phyloP scores from a whole-genome alignment of 2,113 vertebrate genomes.

The Myotis brandtii region DNA sequence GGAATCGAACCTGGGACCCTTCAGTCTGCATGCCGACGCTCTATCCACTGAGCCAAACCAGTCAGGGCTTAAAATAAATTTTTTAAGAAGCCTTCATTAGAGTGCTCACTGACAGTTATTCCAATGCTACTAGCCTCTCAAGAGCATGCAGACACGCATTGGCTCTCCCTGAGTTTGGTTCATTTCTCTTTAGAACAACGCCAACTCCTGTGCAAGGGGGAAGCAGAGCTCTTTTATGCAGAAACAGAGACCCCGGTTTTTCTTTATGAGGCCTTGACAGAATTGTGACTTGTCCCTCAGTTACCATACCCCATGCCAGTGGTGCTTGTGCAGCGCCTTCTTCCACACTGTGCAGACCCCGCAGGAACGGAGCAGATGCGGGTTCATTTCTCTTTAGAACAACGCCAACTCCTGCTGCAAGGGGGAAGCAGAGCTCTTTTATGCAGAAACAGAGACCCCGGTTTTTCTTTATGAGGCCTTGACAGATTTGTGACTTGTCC shows the following conservation, averaged over 20 bases:
- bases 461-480: slow-evolving; percentile 1
- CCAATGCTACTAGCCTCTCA: not conserved
- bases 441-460: not conserved
- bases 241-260: not conserved
- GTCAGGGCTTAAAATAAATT: slow-evolving; percentile 84
- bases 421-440: slow-evolving; percentile 23
- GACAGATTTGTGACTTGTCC: not conserved
- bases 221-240: slow-evolving; percentile 38
- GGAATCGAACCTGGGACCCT: too few species aligned
- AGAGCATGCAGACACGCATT: not conserved
- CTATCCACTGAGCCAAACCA: too few species aligned
- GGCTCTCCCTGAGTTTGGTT: not conserved
- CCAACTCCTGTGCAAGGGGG: not conserved
- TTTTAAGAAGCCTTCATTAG: too few species aligned
- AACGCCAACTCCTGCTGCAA: not conserved
- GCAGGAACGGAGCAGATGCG: not conserved
- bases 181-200: not conserved
- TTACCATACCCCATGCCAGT: not conserved
- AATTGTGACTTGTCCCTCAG: not conserved
- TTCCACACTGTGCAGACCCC: not conserved
- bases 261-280: not conserved
- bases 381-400: too few species aligned
- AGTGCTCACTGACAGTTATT: not conserved
- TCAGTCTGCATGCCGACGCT: too few species aligned
- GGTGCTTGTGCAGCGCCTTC: accelerated